Percentiles rank a stretch among this genome's conserved stretches.
Evolutionary conservation across 2,888 invertebrate genomes (phyloP).

Genomic region (Tachystola acroxantha): DNA sequence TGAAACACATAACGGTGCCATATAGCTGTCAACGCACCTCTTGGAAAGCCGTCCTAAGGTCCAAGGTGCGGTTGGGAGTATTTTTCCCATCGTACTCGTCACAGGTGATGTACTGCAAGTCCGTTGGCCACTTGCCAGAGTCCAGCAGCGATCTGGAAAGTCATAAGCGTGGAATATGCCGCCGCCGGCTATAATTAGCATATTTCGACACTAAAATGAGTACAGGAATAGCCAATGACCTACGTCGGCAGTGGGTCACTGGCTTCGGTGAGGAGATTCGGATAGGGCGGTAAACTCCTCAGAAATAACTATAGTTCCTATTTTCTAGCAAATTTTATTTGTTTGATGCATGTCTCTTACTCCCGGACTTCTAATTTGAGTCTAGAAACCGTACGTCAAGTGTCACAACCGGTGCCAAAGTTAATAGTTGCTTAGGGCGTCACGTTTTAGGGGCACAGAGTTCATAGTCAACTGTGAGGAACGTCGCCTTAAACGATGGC

Average conservation of each 20-base stretch:
- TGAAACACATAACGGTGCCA: too few species aligned
- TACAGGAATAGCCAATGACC: conserved; percentile 34
- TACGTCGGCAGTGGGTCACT: neutral
- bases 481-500: too few species aligned
- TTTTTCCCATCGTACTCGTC: conserved; percentile 88
- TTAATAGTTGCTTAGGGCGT: too few species aligned
- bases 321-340: too few species aligned
- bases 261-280: too few species aligned
- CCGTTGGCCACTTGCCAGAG: conserved; percentile 85
- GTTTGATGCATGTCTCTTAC: too few species aligned
- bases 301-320: too few species aligned
- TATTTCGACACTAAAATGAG: conserved; percentile 37
- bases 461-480: too few species aligned
- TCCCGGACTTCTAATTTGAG: too few species aligned
- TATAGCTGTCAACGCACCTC: conserved; percentile 76
- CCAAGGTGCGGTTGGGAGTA: conserved; percentile 84
- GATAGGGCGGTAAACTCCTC: neutral
- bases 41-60: conserved; percentile 83
- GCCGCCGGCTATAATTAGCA: conserved; percentile 63
- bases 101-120: conserved; percentile 86
- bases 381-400: too few species aligned
- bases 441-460: too few species aligned
- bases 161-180: conserved; percentile 63
- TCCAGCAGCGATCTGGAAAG: conserved; percentile 82
- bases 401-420: too few species aligned